phyloP scores from a whole-genome alignment of 2,113 vertebrate species.

The Austrofundulus limnaeus region DNA sequence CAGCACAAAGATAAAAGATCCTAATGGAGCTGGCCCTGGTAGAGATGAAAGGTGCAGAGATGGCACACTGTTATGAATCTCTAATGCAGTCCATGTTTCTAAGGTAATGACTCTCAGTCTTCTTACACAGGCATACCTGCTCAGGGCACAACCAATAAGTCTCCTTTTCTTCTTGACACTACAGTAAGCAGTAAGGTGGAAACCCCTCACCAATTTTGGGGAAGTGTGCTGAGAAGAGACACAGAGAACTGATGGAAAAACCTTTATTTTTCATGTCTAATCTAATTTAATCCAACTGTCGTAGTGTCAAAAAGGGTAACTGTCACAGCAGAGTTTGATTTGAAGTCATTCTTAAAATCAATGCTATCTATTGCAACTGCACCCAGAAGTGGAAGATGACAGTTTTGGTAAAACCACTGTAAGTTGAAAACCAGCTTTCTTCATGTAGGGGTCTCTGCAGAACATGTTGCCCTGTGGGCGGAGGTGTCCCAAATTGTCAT shows the following conservation, averaged over 20 bases:
- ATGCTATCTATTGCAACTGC: slow-evolving; percentile 12
- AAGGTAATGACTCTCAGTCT: slow-evolving; percentile 71
- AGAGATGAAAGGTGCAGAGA: slow-evolving; percentile 79
- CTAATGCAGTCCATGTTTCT: slow-evolving; percentile 75
- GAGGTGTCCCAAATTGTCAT: too few species aligned
- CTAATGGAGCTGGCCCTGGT: slow-evolving; percentile 77
- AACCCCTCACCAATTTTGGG: slow-evolving; percentile 46
- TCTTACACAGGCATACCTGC: slow-evolving; percentile 63
- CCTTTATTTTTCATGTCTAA: slow-evolving; percentile 24
- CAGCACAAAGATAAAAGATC: slow-evolving; percentile 80
- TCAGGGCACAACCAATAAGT: slow-evolving; percentile 51
- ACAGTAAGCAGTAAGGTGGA: slow-evolving; percentile 51
- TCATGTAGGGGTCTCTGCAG: too few species aligned
- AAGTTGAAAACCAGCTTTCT: slow-evolving; percentile 28
- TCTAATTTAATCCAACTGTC: slow-evolving; percentile 38
- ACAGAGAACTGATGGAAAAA: slow-evolving; percentile 6
- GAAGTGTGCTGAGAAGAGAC: slow-evolving; percentile 35
- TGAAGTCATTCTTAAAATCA: slow-evolving; percentile 20
- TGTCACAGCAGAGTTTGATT: slow-evolving; percentile 40
- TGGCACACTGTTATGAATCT: slow-evolving; percentile 73
- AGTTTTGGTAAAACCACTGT: neutral
- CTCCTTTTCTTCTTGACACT: slow-evolving; percentile 65
- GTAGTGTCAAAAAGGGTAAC: slow-evolving; percentile 40
- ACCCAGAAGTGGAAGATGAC: slow-evolving; percentile 17
- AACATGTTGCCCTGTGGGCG: too few species aligned